Evolutionary conservation across 30 jellyfish, hydroid and myxozoan genomes (phyloP), one percentile per base, ranked within the genome.

Genomic region (Phacellophora camtschatica): DNA sequence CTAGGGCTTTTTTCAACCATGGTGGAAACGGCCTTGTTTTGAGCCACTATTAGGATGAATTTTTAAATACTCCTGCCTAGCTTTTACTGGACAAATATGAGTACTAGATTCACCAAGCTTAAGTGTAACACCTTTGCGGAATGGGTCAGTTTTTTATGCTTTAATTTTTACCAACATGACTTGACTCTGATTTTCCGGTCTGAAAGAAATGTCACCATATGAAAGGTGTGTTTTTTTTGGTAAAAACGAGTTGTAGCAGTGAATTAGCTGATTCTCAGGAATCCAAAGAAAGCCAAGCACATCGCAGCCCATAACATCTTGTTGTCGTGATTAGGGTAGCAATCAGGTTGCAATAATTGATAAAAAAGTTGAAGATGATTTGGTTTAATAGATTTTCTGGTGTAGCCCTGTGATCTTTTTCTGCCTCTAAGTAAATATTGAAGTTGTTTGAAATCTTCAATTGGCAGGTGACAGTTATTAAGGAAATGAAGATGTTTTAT

Each of bases 261-360:
- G 48, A 61, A 61, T 31, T 61, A 48, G 43, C 75, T 61, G 75
- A 61, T 23, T 18, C 50, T 27, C 9, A 61, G 24, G 37, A 61
- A 61, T 18, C 75, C 75, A 22, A 61, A 61, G 43, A 61, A 61
- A 11, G 50, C 75, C 42, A 61, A 31, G 75, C 75, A 61, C 13
- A 2, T 18, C 3, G 70, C 16, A 2, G 70, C 70, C 66, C 25
- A 51, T 5, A 51, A 5, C 66, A 51, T 58, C 8, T 19, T 25
- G 9, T 28, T 31, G 27, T 61, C 50, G 12, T 1, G 3, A 22
- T 25, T 61, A 1, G 27, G 51, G 0, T n/a, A 16, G 2, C 4
- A 8, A 23, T 19, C 1, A 10, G 75, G 75, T 31, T 61, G 75
- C 37, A 61, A 34, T 7, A 0, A 8, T n/a, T 30, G 4, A 31